Conservation (phyloP, 2,888 invertebrate genomes). For the Smittia aterrima region DNA sequence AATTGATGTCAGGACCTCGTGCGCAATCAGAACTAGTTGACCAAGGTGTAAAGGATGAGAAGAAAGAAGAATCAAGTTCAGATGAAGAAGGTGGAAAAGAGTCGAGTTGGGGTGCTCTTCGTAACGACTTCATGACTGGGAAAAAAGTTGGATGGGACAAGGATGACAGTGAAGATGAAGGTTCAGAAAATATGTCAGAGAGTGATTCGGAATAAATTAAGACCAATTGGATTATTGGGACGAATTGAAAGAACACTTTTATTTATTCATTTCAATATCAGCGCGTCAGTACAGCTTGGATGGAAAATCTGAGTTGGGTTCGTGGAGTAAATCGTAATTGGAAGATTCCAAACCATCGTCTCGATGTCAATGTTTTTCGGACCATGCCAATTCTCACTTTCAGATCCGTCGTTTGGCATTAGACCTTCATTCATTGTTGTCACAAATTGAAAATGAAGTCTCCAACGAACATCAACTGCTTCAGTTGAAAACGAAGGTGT, state of each 20-base stretch:
- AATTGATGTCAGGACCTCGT: conserved; percentile 66
- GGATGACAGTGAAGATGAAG: conserved; percentile 58
- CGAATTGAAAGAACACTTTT: background rate
- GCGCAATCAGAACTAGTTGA: conserved; percentile 58
- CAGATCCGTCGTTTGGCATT: conserved; percentile 59
- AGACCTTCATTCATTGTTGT: conserved; percentile 70
- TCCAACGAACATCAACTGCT: conserved; percentile 86
- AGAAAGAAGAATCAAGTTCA: conserved; percentile 20
- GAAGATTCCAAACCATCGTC: conserved; percentile 98
- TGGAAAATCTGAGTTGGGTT: conserved; percentile 78
- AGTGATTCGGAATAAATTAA: conserved; percentile 31
- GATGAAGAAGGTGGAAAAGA: conserved; percentile 53
- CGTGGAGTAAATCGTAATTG: conserved; percentile 90
- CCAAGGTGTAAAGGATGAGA: conserved; percentile 53
- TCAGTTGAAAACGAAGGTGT: conserved; percentile 95
- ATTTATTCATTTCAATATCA: conserved; percentile 12
- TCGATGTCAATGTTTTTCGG: conserved; percentile 86
- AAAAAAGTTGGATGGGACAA: conserved; percentile 90
- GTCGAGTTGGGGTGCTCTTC: conserved; percentile 64
- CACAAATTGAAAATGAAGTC: conserved; percentile 96
- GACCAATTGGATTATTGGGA: background rate
- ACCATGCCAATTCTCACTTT: conserved; percentile 72
- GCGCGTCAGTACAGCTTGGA: conserved; percentile 49
- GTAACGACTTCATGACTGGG: conserved; percentile 87
- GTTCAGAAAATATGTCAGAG: conserved; percentile 45